Conservation (phyloP, 1,140 invertebrate genomes). For the Globodera ellingtonae region DNA sequence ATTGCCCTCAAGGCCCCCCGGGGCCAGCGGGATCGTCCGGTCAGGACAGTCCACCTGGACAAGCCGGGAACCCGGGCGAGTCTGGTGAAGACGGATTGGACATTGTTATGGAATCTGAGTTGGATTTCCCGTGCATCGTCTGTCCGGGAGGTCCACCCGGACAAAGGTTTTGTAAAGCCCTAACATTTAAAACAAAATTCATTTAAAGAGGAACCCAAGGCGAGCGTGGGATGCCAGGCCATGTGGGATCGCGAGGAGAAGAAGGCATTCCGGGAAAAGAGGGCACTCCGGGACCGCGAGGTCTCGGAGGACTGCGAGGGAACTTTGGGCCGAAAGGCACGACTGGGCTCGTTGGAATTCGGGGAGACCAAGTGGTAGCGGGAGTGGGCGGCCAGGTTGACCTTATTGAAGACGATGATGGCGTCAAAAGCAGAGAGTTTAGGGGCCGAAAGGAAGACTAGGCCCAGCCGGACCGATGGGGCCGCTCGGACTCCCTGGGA, state of each 20-base stretch:
- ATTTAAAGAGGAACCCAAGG: constrained; percentile 39
- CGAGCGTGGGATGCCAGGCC: constrained; percentile 42
- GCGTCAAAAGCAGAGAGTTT: constrained; percentile 44
- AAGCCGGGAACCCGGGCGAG: constrained; percentile 41
- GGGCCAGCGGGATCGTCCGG: constrained; percentile 41
- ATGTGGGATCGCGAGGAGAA: constrained; percentile 31
- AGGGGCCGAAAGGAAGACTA: constrained; percentile 47
- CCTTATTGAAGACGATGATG: constrained; percentile 20
- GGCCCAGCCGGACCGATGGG: constrained; percentile 42
- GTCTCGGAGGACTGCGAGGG: constrained; percentile 8
- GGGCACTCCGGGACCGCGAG: constrained; percentile 4
- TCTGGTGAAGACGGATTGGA: constrained; percentile 46
- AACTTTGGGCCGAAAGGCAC: constrained; percentile 22
- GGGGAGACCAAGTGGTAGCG: constrained; percentile 32
- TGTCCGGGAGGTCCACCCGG: constrained; percentile 49
- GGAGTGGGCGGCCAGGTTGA: constrained; percentile 17
- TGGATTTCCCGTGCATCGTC: constrained; percentile 46
- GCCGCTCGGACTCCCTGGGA: constrained; percentile 26
- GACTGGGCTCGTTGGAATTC: constrained; percentile 21
- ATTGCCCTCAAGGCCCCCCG: constrained; percentile 37
- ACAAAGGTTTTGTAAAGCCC: constrained; percentile 30
- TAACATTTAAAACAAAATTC: background rate
- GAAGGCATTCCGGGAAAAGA: constrained; percentile 27
- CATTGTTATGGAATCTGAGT: constrained; percentile 41
- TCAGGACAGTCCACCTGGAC: constrained; percentile 39